Percentiles rank a stretch among this genome's conserved stretches.
Conservation (phyloP, 2,113 vertebrate species). For the Rhombomys opimus region DNA sequence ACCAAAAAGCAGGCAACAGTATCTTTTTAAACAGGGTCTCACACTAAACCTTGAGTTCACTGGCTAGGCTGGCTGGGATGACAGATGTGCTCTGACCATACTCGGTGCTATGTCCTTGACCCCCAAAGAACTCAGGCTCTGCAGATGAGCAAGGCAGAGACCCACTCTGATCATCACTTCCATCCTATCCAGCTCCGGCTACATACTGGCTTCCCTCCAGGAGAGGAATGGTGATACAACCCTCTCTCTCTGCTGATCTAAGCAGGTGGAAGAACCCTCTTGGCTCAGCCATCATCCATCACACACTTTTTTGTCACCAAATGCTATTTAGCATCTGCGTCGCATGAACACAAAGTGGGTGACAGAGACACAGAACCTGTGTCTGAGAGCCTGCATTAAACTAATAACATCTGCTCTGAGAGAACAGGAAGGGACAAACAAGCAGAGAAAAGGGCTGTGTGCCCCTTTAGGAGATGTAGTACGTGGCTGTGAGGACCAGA, state of each 20-base stretch:
- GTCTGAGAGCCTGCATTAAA: not conserved
- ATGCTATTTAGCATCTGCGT: not conserved
- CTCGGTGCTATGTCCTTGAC: not conserved
- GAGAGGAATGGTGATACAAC: not conserved
- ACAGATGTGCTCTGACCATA: not conserved
- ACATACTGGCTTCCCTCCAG: not conserved
- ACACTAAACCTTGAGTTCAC: not conserved
- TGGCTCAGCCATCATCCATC: conserved; percentile 31
- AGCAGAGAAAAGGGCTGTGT: not conserved
- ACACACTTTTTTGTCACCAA: not conserved
- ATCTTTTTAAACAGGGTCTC: not conserved
- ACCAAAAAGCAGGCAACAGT: no score
- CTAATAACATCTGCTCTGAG: conserved; percentile 36
- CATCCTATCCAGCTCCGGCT: not conserved
- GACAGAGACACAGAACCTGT: not conserved
- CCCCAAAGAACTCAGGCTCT: not conserved
- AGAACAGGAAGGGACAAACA: conserved; percentile 61
- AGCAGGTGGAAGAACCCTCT: not conserved
- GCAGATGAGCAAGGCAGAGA: not conserved
- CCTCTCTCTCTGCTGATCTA: not conserved
- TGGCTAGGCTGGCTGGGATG: not conserved
- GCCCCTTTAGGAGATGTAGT: accelerated
- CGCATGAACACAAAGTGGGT: conserved; percentile 4
- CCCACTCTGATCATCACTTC: not conserved
- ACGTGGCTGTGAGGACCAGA: accelerated